Base-by-base conservation (phyloP, 2,888 invertebrate genomes). In the Orthonychiurus folsomi region DNA sequence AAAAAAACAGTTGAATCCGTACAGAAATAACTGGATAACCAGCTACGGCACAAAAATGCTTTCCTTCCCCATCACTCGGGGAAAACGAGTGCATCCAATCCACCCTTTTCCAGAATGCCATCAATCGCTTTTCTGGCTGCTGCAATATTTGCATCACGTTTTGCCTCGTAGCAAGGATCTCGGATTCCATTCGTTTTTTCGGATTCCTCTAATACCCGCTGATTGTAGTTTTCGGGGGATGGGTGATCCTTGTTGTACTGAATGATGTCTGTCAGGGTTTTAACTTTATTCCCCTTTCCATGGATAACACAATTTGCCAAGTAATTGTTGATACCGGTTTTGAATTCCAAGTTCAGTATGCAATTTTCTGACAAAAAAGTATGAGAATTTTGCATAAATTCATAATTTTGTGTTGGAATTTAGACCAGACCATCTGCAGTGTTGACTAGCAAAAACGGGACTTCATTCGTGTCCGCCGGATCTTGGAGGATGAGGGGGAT, bases 271-370 rank as follows among this genome's bases (percentile, higher is more conserved):
- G 62, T 50, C 54, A 68, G 56, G 23, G 47, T 23, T 1, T 24
- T 5, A 12, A 68, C 63, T 37, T 20, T 50, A 37, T 28, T 47
- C 9, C 18, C 15, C 20, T 37, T 23, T 18, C 1, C 23, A 1
- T 9, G 3, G 3, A 26, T 50, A 1, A 57, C 60, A 1, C 59
- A 47, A 20, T 61, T 50, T 47, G 27, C n/a, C 53, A 69, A 21
- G 50, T 67, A 69, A 37, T 63, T 28, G 26, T 67, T 67, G 15
- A 69, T 48, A 12, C 50, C 63, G 47, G 54, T 12, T 26, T 67
- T 67, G 53, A 67, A 67, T 23, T 69, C 69, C 50, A 66, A 65
- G 0, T 24, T 21, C 0, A 69, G 27, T 5, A 67, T 60, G 24
- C 52, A 60, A 2, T 63, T n/a, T 18, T 64, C 68, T 68, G 52